phyloP scores from a whole-genome alignment of 2,113 vertebrate species.

The Cephalophus harveyi region DNA sequence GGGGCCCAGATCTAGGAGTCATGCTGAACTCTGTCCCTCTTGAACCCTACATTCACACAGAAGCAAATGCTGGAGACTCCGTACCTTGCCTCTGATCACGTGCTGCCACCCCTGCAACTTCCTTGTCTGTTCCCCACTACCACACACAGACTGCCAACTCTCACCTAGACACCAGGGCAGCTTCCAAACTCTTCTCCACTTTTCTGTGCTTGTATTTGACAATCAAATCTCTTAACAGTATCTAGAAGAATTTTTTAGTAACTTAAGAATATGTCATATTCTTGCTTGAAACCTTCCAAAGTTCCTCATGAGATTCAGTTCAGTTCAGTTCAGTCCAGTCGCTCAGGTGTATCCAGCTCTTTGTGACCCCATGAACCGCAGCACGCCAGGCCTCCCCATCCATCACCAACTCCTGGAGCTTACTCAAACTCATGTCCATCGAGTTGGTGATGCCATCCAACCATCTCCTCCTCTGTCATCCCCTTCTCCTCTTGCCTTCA shows the following conservation, averaged over 20 bases:
- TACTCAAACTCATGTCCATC: neutral
- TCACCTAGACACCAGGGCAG: neutral
- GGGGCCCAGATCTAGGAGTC: neutral
- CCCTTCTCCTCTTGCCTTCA: neutral
- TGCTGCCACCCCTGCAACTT: neutral
- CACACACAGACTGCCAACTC: neutral
- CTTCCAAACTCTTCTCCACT: neutral
- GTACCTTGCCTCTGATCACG: fast-evolving
- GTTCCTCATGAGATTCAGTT: neutral
- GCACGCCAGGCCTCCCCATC: neutral
- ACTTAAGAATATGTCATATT: neutral
- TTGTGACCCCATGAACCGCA: neutral
- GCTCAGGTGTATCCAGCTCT: neutral
- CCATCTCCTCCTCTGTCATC: neutral
- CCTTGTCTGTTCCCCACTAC: neutral
- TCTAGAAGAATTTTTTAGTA: neutral
- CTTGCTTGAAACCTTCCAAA: neutral
- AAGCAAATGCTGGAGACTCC: neutral
- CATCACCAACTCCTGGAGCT: neutral
- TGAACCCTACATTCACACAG: fast-evolving
- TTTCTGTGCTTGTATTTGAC: neutral
- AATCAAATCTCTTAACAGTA: neutral
- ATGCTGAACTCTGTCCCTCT: neutral
- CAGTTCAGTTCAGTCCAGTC: neutral
- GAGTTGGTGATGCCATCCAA: neutral